Evolutionary conservation across 2,113 vertebrate genomes (phyloP).

Genomic region (Ctenodactylus gundi): DNA sequence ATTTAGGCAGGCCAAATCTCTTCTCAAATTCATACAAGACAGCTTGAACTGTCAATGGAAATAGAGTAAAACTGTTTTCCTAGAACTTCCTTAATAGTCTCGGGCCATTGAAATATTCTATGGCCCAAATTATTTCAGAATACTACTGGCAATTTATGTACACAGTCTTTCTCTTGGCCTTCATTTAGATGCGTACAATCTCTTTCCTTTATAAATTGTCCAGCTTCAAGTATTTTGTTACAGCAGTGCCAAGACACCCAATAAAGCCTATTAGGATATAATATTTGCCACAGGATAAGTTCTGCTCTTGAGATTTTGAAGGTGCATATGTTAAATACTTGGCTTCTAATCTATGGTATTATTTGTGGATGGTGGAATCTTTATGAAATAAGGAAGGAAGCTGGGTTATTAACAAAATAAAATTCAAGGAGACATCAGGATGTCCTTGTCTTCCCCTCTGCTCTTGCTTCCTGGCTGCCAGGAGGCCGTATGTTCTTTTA

Average conservation of each 20-base stretch:
- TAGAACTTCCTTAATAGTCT: not conserved
- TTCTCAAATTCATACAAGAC: not conserved
- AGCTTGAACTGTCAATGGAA: accelerated
- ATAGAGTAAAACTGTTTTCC: not conserved
- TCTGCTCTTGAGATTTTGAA: not conserved
- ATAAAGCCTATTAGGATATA: not conserved
- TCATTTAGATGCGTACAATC: not conserved
- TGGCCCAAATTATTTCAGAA: not conserved
- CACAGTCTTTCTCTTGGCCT: not conserved
- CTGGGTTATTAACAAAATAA: not conserved
- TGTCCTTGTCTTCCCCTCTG: not conserved
- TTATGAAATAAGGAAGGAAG: not conserved
- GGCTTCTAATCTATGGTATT: no score
- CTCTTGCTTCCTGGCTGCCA: not conserved
- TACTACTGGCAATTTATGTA: not conserved
- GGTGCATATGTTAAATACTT: not conserved
- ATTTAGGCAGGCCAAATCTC: not conserved
- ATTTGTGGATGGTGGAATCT: no score
- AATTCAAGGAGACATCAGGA: not conserved
- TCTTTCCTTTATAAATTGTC: not conserved
- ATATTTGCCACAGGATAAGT: not conserved
- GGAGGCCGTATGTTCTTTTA: accelerated
- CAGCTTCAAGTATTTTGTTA: not conserved
- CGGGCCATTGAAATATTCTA: not conserved
- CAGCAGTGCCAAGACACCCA: not conserved